These are phyloP conservation scores for Lycaena phlaeas DNA, from an alignment of 2,888 invertebrate genomes.

Conservation along the genomic window DNA sequence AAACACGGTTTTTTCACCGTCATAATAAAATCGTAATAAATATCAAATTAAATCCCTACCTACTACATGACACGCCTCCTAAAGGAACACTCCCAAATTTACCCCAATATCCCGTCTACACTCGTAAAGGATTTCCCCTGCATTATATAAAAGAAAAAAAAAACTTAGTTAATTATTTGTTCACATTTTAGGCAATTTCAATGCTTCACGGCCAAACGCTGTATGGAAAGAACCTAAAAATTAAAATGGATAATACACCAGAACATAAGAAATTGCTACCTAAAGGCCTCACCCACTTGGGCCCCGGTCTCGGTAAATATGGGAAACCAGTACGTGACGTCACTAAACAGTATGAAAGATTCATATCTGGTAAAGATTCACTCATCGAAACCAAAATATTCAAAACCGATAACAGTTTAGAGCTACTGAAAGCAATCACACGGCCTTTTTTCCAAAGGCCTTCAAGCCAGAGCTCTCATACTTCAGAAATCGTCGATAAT, in stretches of 20 bases:
- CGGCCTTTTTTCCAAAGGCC: neutral
- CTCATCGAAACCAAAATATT: constrained; percentile 18
- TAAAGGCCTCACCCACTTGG: constrained; percentile 38
- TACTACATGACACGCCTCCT: no score
- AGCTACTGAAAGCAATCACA: neutral
- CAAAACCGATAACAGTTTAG: constrained; percentile 5
- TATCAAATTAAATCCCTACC: no score
- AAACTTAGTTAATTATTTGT: no score
- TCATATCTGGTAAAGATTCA: constrained; percentile 23
- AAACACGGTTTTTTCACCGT: no score
- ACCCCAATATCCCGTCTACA: no score
- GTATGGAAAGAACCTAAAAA: constrained; percentile 35
- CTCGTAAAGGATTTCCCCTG: no score
- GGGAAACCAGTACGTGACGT: constrained; percentile 41
- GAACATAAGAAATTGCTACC: constrained; percentile 32
- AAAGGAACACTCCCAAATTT: no score
- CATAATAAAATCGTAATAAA: no score
- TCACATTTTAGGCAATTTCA: constrained; percentile 52
- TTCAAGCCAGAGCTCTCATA: neutral
- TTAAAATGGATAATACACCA: constrained; percentile 30
- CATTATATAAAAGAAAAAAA: no score
- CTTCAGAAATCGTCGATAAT: neutral
- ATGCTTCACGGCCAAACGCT: constrained; percentile 44
- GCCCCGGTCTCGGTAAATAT: constrained; percentile 38
- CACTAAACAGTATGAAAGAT: constrained; percentile 35